These are phyloP conservation scores for Halichoerus grypus DNA, from an alignment of 2,113 vertebrate species.

Conservation along the genomic window DNA sequence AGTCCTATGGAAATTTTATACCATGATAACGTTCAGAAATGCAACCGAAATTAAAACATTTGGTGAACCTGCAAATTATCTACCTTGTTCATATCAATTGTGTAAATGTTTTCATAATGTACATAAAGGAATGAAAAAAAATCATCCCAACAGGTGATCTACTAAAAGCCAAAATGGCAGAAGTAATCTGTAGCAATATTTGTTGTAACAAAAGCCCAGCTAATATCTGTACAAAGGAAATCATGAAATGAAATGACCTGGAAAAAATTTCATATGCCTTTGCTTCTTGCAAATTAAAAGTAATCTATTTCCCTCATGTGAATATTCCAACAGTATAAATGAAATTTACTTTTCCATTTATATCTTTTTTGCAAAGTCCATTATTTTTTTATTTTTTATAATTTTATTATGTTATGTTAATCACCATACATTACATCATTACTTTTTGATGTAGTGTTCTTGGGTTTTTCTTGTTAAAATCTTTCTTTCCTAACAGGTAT, in stretches of 20 bases:
- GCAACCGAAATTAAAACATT: neutral
- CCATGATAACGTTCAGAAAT: neutral
- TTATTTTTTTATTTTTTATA: too few species aligned
- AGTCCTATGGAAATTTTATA: conserved; percentile 34
- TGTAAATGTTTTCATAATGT: neutral
- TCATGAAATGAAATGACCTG: neutral
- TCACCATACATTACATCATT: too few species aligned
- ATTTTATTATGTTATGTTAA: too few species aligned
- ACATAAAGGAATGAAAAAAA: neutral
- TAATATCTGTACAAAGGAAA: neutral
- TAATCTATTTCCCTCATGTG: neutral
- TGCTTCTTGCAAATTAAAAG: neutral
- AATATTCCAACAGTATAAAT: neutral
- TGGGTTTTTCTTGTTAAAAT: neutral
- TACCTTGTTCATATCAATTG: neutral
- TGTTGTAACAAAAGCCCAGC: neutral
- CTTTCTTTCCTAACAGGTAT: neutral
- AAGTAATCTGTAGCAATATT: neutral
- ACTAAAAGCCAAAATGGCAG: neutral
- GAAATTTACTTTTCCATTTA: neutral
- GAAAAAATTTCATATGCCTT: neutral
- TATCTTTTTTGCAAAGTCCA: neutral
- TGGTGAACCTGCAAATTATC: neutral
- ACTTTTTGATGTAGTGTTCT: too few species aligned
- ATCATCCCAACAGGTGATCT: neutral